Base-by-base conservation (phyloP, 2,888 invertebrate species). In the Ferdinandea cuprea region DNA sequence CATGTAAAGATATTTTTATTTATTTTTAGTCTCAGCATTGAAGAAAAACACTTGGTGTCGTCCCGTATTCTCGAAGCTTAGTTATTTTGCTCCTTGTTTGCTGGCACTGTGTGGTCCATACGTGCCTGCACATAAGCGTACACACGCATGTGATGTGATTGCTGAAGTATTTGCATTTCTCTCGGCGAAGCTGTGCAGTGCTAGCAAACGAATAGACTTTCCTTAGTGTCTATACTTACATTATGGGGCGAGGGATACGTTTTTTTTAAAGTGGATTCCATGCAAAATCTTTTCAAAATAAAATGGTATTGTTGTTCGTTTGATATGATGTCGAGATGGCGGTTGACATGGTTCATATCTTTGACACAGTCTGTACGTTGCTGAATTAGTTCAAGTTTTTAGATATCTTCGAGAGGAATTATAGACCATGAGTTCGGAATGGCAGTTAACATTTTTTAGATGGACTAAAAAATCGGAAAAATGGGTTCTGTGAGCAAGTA, bases 11-110 rank as follows among this genome's bases (percentile, higher is more conserved):
- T 61, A 66, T 65, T 81, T 77, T 71, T 81, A 56, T 77, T 77
- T 83, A 61, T 68, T 66, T 68, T 77, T 56, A 17, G 71, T 72
- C 61, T 83, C 66, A 68, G 61, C 21, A 25, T 37, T 56, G 61
- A 44, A 35, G 54, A 9, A 54, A 63, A 65, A 81, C 72, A 72
- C 52, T 77, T 83, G 81, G 81, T 77, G 66, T 63, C 25, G 66
- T 63, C 25, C 61, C 44, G 46, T 37, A 56, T 28, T 48, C 37
- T 48, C 17, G 37, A 52, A 65, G 37, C 61, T 44, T 19, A 25
- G 37, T 30, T 65, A 50, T 46, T 28, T 63, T 63, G 32, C 11
- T n/a, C 3, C 32, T 32, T 59, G 19, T 30, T 50, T 66, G 35
- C 3, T 25, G 25, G 25, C 44, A 25, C 13, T 52, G 66, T 58